A percentile compares a stretch with the other conserved stretches of the same genome.
phyloP scores from a whole-genome alignment of 2,888 invertebrate species.

The Dendrolimus pini region DNA sequence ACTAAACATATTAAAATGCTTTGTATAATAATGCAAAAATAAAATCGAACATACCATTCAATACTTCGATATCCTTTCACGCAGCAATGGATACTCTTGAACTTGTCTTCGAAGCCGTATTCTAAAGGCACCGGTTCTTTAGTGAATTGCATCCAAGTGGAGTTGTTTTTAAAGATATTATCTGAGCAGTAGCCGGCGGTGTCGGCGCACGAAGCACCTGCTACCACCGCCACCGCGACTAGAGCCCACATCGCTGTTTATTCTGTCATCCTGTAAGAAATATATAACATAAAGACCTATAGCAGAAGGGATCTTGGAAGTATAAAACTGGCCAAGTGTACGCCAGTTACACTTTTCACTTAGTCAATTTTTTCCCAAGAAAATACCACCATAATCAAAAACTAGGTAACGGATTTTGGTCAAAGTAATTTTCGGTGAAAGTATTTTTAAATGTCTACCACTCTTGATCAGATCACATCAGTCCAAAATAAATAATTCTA shows the following conservation, averaged over 20 bases:
- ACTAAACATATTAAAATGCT: too few relatives aligned
- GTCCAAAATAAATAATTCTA: too few relatives aligned
- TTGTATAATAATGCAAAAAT: too few relatives aligned
- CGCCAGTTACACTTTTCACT: too few relatives aligned
- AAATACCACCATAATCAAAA: too few relatives aligned
- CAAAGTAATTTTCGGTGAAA: too few relatives aligned
- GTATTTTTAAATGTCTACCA: too few relatives aligned
- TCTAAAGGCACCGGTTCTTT: slow-evolving; percentile 83
- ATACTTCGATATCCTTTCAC: slow-evolving; percentile 86
- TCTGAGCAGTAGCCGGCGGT: slow-evolving; percentile 75
- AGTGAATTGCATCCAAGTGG: slow-evolving; percentile 83
- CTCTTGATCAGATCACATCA: too few relatives aligned
- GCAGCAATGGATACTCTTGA: slow-evolving; percentile 87
- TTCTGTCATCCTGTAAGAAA: slow-evolving; percentile 33
- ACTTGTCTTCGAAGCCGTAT: slow-evolving; percentile 81
- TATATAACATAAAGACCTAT: not conserved
- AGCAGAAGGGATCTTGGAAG: too few relatives aligned
- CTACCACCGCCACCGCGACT: slow-evolving; percentile 35
- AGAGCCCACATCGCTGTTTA: slow-evolving; percentile 40
- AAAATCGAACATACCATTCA: slow-evolving; percentile 80
- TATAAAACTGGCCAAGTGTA: too few relatives aligned
- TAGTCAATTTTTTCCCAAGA: too few relatives aligned
- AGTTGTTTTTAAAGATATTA: slow-evolving; percentile 74
- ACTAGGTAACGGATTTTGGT: too few relatives aligned
- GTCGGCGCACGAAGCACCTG: slow-evolving; percentile 29